Evolutionary conservation across 2,888 invertebrate genomes (phyloP).

Genomic region (Metellina segmentata): DNA sequence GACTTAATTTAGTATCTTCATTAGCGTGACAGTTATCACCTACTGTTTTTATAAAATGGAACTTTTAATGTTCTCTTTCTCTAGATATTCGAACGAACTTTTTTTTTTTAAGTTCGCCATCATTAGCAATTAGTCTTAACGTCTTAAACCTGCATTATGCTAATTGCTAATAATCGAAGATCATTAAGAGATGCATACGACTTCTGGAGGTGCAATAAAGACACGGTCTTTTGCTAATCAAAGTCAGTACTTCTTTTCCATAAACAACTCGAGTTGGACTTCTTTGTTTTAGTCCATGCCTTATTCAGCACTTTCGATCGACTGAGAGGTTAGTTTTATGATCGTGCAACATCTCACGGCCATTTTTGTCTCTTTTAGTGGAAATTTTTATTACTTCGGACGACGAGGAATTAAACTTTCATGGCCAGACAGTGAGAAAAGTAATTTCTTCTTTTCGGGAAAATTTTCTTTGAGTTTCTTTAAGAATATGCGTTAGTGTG

Average conservation of each 20-base stretch:
- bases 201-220: neutral
- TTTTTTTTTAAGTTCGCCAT: neutral
- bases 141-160: conserved; percentile 4
- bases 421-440: neutral
- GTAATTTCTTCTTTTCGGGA: neutral
- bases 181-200: conserved; percentile 14
- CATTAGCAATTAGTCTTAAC: conserved; percentile 32
- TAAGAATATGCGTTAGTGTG: too few species aligned
- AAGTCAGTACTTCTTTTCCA: neutral
- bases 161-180: conserved; percentile 37
- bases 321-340: neutral
- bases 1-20: neutral
- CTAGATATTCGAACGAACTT: neutral
- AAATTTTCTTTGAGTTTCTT: too few species aligned
- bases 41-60: neutral
- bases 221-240: neutral
- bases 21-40: neutral
- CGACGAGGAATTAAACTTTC: neutral
- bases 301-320: neutral
- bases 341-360: neutral
- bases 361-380: neutral
- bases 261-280: neutral
- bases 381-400: neutral
- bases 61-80: neutral
- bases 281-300: neutral